Evolutionary conservation across 1,140 invertebrate genomes (phyloP), one percentile per base, ranked within the genome.

Genomic region (Wasmannia auropunctata): DNA sequence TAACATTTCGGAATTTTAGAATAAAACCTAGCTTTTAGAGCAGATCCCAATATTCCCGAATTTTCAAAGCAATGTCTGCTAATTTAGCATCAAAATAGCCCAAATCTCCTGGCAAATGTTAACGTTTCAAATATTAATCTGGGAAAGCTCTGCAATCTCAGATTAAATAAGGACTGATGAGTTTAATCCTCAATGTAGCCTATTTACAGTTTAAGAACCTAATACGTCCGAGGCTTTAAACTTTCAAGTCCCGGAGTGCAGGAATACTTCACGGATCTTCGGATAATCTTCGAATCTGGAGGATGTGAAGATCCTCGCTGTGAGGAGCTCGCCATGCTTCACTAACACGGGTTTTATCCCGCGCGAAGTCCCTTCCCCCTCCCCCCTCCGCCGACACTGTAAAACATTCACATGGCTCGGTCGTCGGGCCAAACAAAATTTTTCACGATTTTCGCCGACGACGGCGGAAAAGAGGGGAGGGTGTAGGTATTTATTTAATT

Each of bases 401-500:
- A 19, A 85, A 76, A 76, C 43, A 85, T 67, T 85, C 43, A 85
- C 56, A 40, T 14, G 46, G 62, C 4, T 40, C 40, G 31, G n/a
- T 31, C 70, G 22, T 34, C 5, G 49, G 0, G 25, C 5, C 37
- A 34, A 46, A 63, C 19, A 37, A 85, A 58, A 79, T 65, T 80
- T 80, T 85, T 67, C n/a, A 81, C 46, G 19, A 49, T 14, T 31
- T 79, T 56, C 2, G 31, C 19, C 31, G 25, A 85, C 7, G 22
- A n/a, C n/a, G n/a, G n/a, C 5, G 11, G 19, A 54, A 43, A 77
- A 49, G 25, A 43, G 34, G 7, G 5, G 14, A 3, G n/a, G n/a
- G n/a, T n/a, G n/a, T n/a, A n/a, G n/a, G n/a, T n/a, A 62, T 14
- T 76, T 43, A 63, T 80, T n/a, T 80, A 81, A 72, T 74, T 58